These are phyloP conservation scores for Sarcophaga bullata DNA, from an alignment of 1,140 invertebrate species.

Conservation along the genomic window DNA sequence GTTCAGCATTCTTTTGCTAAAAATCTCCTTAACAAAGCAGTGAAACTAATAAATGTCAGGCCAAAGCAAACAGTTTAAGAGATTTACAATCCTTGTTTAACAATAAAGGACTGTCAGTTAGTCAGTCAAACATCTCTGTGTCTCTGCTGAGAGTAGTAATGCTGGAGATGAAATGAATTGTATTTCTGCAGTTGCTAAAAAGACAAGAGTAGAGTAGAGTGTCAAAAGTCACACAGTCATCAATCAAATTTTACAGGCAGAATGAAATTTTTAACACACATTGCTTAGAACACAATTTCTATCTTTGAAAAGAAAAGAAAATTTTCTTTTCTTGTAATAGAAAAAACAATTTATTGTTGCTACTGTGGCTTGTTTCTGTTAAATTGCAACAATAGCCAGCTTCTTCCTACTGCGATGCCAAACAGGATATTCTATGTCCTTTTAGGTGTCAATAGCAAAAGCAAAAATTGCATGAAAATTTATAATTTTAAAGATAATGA, in stretches of 20 bases:
- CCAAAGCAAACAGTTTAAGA: background rate
- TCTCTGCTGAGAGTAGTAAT: too few species aligned
- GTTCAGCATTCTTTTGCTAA: background rate
- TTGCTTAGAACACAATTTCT: background rate
- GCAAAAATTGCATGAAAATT: background rate
- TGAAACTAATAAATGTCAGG: conserved; percentile 1
- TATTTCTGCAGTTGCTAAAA: background rate
- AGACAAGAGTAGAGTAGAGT: background rate
- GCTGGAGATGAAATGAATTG: background rate
- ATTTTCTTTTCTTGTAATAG: conserved; percentile 9
- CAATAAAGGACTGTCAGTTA: too few species aligned
- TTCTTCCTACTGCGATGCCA: background rate
- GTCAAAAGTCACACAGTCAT: conserved; percentile 42
- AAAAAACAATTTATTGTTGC: background rate
- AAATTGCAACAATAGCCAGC: background rate
- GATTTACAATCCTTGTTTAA: background rate
- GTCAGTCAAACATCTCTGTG: too few species aligned
- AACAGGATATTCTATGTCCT: background rate
- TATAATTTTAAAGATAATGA: background rate
- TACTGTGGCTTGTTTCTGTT: conserved; percentile 6
- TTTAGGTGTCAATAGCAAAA: background rate
- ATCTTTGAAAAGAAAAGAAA: background rate
- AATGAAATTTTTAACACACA: background rate
- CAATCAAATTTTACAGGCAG: conserved; percentile 30
- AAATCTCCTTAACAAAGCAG: background rate